These are phyloP conservation scores for Xanthorhoe designata DNA, from an alignment of 2,888 invertebrate species.

Conservation along the genomic window DNA sequence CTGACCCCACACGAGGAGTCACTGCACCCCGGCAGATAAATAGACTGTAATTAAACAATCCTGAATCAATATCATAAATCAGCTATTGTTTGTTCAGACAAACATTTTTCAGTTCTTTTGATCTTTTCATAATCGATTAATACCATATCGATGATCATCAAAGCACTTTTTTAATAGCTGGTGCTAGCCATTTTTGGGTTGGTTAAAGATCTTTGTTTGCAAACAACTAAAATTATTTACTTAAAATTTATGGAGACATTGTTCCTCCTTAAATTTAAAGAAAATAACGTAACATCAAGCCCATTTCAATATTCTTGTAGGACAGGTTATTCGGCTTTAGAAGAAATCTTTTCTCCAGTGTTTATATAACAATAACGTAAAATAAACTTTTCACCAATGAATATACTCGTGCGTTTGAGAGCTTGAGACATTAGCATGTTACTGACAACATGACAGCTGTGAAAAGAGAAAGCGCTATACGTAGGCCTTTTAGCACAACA, in stretches of 20 bases:
- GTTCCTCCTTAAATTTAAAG: background rate
- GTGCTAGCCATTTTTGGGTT: background rate
- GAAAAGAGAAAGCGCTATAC: conserved; percentile 39
- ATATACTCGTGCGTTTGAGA: background rate
- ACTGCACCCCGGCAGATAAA: conserved; percentile 8
- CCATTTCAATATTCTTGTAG: background rate
- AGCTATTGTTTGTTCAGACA: background rate
- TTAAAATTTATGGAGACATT: too few species aligned
- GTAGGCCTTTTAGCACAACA: conserved; percentile 29
- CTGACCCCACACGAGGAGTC: conserved; percentile 28
- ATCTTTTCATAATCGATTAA: background rate
- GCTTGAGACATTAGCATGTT: conserved; percentile 33
- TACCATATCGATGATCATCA: background rate
- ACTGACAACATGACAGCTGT: conserved; percentile 23
- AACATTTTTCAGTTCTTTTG: background rate
- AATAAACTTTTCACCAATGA: background rate
- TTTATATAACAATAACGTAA: conserved; percentile 8
- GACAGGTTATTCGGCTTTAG: conserved; percentile 8
- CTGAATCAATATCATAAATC: background rate
- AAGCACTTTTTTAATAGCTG: background rate
- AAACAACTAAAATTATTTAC: background rate
- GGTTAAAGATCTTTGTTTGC: background rate
- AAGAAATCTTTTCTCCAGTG: conserved; percentile 1
- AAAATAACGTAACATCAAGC: background rate
- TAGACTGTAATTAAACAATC: background rate